phyloP scores from a whole-genome alignment of 2,888 invertebrate genomes.

The Phlogophora meticulosa region DNA sequence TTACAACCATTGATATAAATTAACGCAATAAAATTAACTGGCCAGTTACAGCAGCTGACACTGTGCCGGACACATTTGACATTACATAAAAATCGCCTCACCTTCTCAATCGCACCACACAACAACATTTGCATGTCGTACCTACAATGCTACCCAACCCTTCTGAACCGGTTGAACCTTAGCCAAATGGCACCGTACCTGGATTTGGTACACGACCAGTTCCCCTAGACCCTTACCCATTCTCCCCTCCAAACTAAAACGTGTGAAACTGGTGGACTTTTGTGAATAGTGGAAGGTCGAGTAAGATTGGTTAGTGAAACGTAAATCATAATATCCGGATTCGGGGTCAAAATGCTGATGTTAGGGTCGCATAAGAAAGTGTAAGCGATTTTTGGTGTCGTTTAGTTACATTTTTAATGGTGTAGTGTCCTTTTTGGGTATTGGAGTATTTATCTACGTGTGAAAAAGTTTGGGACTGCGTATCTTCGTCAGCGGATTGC shows the following conservation, averaged over 20 bases:
- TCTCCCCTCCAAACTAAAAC: constrained; percentile 14
- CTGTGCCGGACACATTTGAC: no score
- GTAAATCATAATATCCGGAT: constrained; percentile 74
- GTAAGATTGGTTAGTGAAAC: constrained; percentile 55
- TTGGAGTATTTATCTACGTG: constrained; percentile 11
- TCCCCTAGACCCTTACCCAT: constrained; percentile 61
- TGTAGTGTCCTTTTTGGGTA: constrained; percentile 28
- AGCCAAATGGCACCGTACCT: constrained; percentile 81
- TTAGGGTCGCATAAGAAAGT: constrained; percentile 65
- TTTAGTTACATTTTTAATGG: constrained; percentile 65
- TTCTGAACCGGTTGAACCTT: constrained; percentile 73
- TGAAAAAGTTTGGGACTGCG: neutral
- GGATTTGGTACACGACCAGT: constrained; percentile 71
- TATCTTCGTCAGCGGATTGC: neutral
- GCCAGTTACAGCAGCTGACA: no score
- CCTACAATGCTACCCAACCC: constrained; percentile 62
- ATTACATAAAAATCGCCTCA: neutral
- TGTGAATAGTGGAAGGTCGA: constrained; percentile 34
- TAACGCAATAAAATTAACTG: no score
- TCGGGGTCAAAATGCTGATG: constrained; percentile 70
- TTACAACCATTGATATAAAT: no score
- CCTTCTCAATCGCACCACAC: constrained; percentile 32
- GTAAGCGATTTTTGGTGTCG: constrained; percentile 75
- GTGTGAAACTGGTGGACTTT: constrained; percentile 13
- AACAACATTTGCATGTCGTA: constrained; percentile 64